Base-by-base conservation (phyloP, 2,888 invertebrate genomes). In the Frankliniella fusca region DNA sequence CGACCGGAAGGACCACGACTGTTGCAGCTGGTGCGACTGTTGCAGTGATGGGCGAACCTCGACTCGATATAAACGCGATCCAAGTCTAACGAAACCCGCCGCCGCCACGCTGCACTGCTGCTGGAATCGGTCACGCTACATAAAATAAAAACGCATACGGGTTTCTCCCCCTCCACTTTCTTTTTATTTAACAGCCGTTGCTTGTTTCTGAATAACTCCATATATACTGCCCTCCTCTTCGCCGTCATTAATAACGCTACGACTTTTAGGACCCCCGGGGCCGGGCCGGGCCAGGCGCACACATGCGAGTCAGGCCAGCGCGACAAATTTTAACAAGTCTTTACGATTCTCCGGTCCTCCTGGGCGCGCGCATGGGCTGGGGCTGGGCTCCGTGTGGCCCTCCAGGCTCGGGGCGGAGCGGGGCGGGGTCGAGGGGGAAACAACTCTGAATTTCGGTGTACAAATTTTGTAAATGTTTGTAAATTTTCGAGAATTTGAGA, bases 241-340 rank as follows among this genome's bases (percentile, higher is more conserved):
- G 12, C 23, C 70, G 27, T 76, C 70, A 76, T 76, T 76, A 76
- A 76, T 76, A 76, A 76, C n/a, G 70, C 23, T 76, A 76, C 70
- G 70, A 76, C 70, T 23, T 76, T 76, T 76, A 76, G 70, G 70
- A 27, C 70, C 70, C 23, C 61, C 61, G 61, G 61, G n/a, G 20
- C n/a, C 61, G 54, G 15, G 18, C 18, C 5, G 15, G 18, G 5
- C 10, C 27, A 12, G 11, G 27, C 11, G 27, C 70, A 76, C 70
- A 76, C 70, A 76, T 76, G 70, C 70, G 70, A 76, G 70, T 5
- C 70, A 76, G 70, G 27, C 70, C 70, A 27, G 23, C 70, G 70
- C 70, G 70, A 76, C 70, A 76, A 76, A 76, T 76, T 76, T 76
- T 27, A 23, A 76, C 70, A 76, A 76, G 70, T 12, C 70, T 76